Evolutionary conservation across 2,113 vertebrate species (phyloP), one percentile per base, ranked within the genome.

Genomic region (Hydrochoerus hydrochaeris): DNA sequence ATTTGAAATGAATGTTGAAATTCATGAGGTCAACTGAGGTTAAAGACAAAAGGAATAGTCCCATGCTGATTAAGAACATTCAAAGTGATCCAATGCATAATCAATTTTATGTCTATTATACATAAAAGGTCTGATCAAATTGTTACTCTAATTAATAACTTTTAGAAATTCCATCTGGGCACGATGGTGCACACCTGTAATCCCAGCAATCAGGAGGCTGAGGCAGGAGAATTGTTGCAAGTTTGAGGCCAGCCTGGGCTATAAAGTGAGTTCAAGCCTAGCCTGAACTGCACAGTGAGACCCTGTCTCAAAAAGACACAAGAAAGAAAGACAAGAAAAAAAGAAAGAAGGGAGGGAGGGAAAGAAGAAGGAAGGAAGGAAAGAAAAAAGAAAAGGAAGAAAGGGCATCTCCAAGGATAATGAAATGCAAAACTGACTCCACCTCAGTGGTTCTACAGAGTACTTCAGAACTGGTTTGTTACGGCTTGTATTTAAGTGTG

Each of bases 1-100:
- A 93, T 80, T 93, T 91, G 46, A 97, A 91, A 85, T 63, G 26
- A 93, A 67, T 67, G n/a, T 54, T 92, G 46, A 83, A 91, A 94
- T 32, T 94, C 30, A 95, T 11, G n/a, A 85, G 73, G 54, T 83
- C 28, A 91, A 84, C 19, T 88, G 52, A 89, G 89, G 71, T 49
- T 60, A 35, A 92, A 95, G 78, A 82, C 32, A 49, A 78, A 71
- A 67, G 73, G 26, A 91, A 92, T n/a, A 13, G 2, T 0, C 30
- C 32, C 28, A 20, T n/a, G 54, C 8, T 88, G 41, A 35, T 5
- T 58, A 90, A 14, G 35, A 77, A 77, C 75, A 52, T 28, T 82
- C 24, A 67, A 46, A 90, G 32, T 28, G 26, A 91, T 58, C 35
- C 28, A 92, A 38, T 26, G 52, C 32, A 83, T 22, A 69, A 81